Conservation (phyloP, 2,113 vertebrate species). For the Emberiza fucata region DNA sequence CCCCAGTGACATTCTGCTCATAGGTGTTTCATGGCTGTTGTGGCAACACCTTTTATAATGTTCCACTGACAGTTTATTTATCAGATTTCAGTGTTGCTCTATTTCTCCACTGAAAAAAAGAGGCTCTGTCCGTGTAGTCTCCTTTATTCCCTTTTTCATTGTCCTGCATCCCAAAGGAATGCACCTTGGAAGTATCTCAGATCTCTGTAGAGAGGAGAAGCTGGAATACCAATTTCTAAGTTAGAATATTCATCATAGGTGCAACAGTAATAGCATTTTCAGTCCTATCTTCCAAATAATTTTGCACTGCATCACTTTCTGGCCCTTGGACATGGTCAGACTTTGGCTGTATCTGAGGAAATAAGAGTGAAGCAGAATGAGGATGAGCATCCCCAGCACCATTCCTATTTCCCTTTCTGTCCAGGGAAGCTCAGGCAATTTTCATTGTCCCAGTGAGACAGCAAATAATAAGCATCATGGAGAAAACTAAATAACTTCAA, state of each 20-base stretch:
- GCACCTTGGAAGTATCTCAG: background rate
- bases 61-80: background rate
- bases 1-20: background rate
- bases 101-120: background rate
- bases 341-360: background rate
- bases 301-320: background rate
- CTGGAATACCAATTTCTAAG: background rate
- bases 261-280: background rate
- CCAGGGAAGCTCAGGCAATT: background rate
- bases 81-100: background rate
- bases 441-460: background rate
- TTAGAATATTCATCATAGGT: background rate
- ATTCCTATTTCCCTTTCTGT: background rate
- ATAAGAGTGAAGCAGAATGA: background rate
- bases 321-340: background rate
- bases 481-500: background rate
- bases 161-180: background rate
- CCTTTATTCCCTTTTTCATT: background rate
- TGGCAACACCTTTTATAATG: background rate
- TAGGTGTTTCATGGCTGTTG: background rate
- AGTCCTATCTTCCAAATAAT: background rate
- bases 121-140: background rate
- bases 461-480: background rate
- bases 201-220: background rate
- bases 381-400: background rate